These are phyloP conservation scores for Portunus trituberculatus DNA, from an alignment of 1,140 invertebrate genomes.

Conservation along the genomic window DNA sequence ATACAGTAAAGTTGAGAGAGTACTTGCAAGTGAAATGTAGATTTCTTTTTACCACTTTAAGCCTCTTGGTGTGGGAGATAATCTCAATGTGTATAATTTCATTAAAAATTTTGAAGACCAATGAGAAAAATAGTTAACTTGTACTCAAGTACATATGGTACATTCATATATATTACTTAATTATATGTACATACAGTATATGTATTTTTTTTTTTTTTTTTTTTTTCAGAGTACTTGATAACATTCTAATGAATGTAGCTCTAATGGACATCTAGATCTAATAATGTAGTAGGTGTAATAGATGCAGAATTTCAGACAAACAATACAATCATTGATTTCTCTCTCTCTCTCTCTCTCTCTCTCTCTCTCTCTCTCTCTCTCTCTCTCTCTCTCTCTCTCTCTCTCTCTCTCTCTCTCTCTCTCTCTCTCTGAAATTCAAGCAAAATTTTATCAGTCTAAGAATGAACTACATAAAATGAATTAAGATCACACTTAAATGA, in stretches of 20 bases:
- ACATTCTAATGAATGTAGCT: background rate
- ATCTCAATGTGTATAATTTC: too few species aligned
- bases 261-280: background rate
- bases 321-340: background rate
- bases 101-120: too few species aligned
- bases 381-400: too few species aligned
- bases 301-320: too few species aligned
- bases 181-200: background rate
- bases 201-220: background rate
- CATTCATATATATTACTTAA: background rate
- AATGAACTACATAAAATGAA: too few species aligned
- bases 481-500: too few species aligned
- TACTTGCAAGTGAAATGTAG: too few species aligned
- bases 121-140: background rate
- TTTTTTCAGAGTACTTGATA: conserved; percentile 1
- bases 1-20: too few species aligned
- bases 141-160: background rate
- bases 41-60: too few species aligned
- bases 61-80: too few species aligned
- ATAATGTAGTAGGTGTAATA: too few species aligned
- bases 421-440: background rate
- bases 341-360: background rate
- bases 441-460: too few species aligned
- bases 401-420: background rate
- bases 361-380: background rate